phyloP scores from a whole-genome alignment of 2,797 vertebrate species.

The Danio albolineatus region DNA sequence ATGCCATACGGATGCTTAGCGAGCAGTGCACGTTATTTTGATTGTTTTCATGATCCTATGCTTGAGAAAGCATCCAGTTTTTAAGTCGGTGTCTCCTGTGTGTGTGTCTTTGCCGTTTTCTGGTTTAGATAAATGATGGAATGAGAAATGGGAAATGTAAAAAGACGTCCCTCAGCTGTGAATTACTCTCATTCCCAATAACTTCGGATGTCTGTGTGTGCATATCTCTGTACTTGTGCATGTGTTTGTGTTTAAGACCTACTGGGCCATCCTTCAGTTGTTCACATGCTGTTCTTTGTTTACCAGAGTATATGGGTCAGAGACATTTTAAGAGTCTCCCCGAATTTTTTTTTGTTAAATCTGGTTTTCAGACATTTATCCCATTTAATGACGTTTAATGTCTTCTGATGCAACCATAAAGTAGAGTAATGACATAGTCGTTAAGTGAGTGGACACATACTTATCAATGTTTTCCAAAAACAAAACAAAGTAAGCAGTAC shows the following conservation, averaged over 20 bases:
- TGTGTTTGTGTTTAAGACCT: constrained; percentile 40
- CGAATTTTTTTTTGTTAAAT: neutral
- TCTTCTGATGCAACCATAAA: neutral
- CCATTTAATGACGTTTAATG: neutral
- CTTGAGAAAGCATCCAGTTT: constrained; percentile 27
- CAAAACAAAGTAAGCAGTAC: too few relatives aligned
- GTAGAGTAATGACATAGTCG: neutral
- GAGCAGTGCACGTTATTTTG: constrained; percentile 40
- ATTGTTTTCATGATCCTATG: constrained; percentile 43
- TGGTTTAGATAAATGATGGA: constrained; percentile 45
- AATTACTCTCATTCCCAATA: neutral
- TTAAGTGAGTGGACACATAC: constrained; percentile 1
- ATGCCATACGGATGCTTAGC: neutral
- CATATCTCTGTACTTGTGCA: constrained; percentile 28
- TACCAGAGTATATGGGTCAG: neutral
- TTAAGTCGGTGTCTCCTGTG: constrained; percentile 25
- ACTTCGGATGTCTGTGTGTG: constrained; percentile 15
- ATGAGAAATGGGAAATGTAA: constrained; percentile 53
- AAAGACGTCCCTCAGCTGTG: constrained; percentile 44
- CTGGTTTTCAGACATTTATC: neutral
- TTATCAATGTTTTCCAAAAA: neutral
- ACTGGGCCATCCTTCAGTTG: constrained; percentile 14
- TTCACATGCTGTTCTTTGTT: constrained; percentile 32
- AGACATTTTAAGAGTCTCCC: neutral
- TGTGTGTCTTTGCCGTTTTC: constrained; percentile 34